Conservation (phyloP, 2,888 invertebrate species). For the Athrips mouffetella region DNA sequence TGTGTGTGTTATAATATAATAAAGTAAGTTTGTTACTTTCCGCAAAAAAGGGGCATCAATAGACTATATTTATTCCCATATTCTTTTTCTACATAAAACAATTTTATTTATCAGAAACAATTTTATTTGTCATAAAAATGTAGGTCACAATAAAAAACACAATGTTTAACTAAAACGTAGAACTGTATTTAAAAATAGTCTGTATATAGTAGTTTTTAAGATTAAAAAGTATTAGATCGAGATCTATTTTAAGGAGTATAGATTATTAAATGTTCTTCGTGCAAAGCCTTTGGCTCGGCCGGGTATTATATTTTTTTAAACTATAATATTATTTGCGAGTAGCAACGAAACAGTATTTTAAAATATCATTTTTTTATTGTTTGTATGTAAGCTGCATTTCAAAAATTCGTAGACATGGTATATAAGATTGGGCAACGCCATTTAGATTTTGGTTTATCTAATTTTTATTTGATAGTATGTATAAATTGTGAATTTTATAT, state of each 20-base stretch:
- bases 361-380: constrained; percentile 28
- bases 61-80: no score
- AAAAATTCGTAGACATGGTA: constrained; percentile 21
- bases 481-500: no score
- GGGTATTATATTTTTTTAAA: constrained; percentile 47
- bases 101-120: no score
- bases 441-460: no score
- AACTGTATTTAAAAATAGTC: constrained; percentile 6
- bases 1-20: neutral
- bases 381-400: constrained; percentile 20
- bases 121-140: neutral
- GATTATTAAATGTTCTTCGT: constrained; percentile 49
- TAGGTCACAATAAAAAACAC: neutral
- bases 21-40: constrained; percentile 18
- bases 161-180: constrained; percentile 18
- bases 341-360: constrained; percentile 72
- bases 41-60: no score
- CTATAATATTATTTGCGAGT: constrained; percentile 61
- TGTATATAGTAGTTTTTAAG: constrained; percentile 63
- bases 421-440: constrained; percentile 14
- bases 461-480: no score
- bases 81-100: no score
- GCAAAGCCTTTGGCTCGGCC: constrained; percentile 31
- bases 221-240: constrained; percentile 58
- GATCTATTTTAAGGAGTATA: constrained; percentile 59